A percentile compares a stretch with the other conserved stretches of the same genome.
phyloP scores from a whole-genome alignment of 2,888 invertebrate genomes.

The Aleiodes alternator region DNA sequence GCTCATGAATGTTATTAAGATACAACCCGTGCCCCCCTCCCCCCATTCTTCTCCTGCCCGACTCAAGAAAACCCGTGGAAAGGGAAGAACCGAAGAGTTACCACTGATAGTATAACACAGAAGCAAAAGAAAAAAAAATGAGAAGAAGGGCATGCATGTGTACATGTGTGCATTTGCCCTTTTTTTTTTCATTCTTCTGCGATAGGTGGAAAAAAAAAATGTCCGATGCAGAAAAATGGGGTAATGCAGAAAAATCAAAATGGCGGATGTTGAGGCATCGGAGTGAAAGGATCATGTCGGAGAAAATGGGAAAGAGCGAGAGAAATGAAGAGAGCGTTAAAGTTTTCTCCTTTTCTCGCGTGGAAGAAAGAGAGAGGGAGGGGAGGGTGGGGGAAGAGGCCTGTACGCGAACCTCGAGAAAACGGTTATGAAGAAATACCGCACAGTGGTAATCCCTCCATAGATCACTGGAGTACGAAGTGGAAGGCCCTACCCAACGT shows the following conservation, averaged over 20 bases:
- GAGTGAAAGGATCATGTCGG: conserved; percentile 18
- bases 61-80: conserved; percentile 41
- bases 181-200: conserved; percentile 14
- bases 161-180: conserved; percentile 1
- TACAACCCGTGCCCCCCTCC: conserved; percentile 69
- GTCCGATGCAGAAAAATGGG: background rate
- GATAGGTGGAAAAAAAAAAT: background rate
- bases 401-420: conserved; percentile 61
- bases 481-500: conserved; percentile 25
- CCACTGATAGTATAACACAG: conserved; percentile 13
- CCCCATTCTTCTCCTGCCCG: conserved; percentile 17
- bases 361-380: conserved; percentile 30
- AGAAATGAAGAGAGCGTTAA: conserved; percentile 31
- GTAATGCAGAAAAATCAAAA: conserved; percentile 21
- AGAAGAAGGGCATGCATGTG: too few relatives aligned
- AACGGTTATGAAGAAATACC: conserved; percentile 76
- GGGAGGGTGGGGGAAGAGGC: conserved; percentile 41
- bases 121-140: conserved; percentile 16
- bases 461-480: conserved; percentile 69
- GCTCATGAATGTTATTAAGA: conserved; percentile 76
- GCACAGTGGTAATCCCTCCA: conserved; percentile 74
- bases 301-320: conserved; percentile 19
- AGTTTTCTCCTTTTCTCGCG: conserved; percentile 9
- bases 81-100: conserved; percentile 29
- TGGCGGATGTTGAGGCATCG: conserved; percentile 22